phyloP scores from a whole-genome alignment of 37 sponge, comb jelly and placozoan species.

The Agelas oroides region DNA sequence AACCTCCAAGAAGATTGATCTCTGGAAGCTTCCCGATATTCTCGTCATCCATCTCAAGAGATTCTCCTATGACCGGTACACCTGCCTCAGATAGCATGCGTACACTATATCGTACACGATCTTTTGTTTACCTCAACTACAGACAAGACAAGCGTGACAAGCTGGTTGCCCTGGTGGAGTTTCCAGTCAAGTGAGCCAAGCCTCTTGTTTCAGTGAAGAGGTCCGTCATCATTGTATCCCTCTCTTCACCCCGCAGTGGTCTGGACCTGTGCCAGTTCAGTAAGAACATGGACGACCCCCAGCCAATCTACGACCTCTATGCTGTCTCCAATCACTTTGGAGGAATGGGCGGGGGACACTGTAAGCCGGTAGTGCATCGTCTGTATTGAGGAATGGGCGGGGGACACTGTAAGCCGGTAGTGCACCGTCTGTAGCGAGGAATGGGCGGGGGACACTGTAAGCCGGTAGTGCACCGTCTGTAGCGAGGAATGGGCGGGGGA shows the following conservation, averaged over 20 bases:
- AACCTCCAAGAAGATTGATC: constrained; percentile 92
- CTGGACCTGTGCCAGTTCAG: constrained; percentile 59
- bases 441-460: constrained; percentile 98
- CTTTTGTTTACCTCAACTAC: not conserved
- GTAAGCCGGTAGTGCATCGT: constrained; percentile 60
- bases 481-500: no score
- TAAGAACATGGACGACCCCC: constrained; percentile 30
- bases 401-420: no score
- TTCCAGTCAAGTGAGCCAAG: constrained; percentile 77
- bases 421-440: constrained; percentile 80
- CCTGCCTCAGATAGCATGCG: not conserved
- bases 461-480: constrained; percentile 12
- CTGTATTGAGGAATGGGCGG: no score
- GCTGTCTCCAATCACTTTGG: constrained; percentile 98
- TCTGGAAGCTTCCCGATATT: constrained; percentile 93
- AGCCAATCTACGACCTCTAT: constrained; percentile 84
- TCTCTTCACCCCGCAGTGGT: constrained; percentile 17
- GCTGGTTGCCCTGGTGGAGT: constrained; percentile 87
- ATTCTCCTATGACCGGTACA: constrained; percentile 88
- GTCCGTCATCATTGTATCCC: no score
- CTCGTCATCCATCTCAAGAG: constrained; percentile 96
- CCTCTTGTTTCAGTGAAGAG: no score
- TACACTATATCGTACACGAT: not conserved
- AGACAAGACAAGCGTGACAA: constrained; percentile 92
- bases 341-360: constrained; percentile 98